Evolutionary conservation across 2,797 vertebrate species (phyloP), one percentile per base, ranked within the genome.

Genomic region (Poeciliopsis infans): DNA sequence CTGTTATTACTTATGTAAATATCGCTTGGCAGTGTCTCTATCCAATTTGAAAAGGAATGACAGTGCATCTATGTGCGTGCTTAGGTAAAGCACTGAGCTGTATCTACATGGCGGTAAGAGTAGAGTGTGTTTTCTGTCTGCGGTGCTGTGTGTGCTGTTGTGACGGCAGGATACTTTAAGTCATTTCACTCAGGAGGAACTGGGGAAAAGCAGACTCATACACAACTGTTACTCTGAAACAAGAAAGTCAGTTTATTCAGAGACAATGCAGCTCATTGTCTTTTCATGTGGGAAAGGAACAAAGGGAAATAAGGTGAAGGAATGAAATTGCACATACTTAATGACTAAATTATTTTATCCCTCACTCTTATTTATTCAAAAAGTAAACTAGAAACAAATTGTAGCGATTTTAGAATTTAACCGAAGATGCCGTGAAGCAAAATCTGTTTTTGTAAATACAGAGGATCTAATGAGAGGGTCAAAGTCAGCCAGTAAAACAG

Each of bases 1-100:
- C 88, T 86, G 88, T 91, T 92, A 92, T 92, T 94, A 94, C 90
- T 92, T 92, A 92, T 93, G 92, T 94, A 93, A 94, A 94, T 92
- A 94, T 93, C 15, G 72, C 85, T 91, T 81, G 83, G 79, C 74
- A 85, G 90, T 88, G 91, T 92, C 91, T 91, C 90, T 85, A 85
- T 92, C 91, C 90, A 92, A 90, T 94, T 90, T 90, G 81, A 80
- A 85, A 84, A 77, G 89, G 86, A 91, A 90, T 85, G 87, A 78
- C 87, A 77, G 78, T 74, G 71, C 79, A 71, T 76, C 66, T 45
- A 45, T 80, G 74, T 80, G 76, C 72, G 61, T 75, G 72, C 83
- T 23, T 77, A 81, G 75, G 78, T 76, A 77, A 64, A 45, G 23
- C 4, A 2, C n/a, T 15, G 64, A 71, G 64, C 36, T 80, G 82